These are phyloP conservation scores for Spatulosminthurus flaviceps DNA, from an alignment of 2,888 invertebrate genomes.

Conservation along the genomic window DNA sequence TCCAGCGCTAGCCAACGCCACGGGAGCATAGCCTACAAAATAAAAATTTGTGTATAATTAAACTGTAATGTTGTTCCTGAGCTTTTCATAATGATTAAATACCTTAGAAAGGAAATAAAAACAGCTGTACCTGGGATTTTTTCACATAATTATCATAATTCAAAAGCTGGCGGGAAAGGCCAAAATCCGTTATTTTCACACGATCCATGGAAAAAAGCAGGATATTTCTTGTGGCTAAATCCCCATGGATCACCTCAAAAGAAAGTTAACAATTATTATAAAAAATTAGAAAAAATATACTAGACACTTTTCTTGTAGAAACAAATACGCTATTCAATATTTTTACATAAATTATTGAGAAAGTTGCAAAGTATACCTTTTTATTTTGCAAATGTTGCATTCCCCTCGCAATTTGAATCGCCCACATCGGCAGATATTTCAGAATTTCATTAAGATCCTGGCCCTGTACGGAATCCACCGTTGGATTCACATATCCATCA, in stretches of 20 bases:
- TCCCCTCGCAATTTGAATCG: not conserved
- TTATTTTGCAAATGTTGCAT: slow-evolving; percentile 4
- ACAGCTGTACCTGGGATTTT: not conserved
- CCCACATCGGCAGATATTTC: not conserved
- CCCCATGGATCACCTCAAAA: not conserved
- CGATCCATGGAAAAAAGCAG: not conserved
- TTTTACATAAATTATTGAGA: too few relatives aligned
- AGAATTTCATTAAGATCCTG: too few relatives aligned
- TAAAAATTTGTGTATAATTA: not conserved
- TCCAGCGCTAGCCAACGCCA: not conserved
- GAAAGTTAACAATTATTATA: too few relatives aligned
- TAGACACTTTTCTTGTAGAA: too few relatives aligned
- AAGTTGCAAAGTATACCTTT: too few relatives aligned
- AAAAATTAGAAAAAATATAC: too few relatives aligned
- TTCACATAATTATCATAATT: not conserved
- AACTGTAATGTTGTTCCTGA: too few relatives aligned
- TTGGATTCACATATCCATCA: too few relatives aligned
- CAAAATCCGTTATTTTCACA: not conserved
- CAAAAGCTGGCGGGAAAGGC: not conserved
- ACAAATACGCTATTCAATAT: too few relatives aligned
- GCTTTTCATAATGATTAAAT: too few relatives aligned
- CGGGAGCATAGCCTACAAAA: not conserved
- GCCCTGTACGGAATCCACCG: too few relatives aligned
- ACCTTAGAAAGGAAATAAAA: too few relatives aligned
- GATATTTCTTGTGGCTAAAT: not conserved